phyloP scores from a whole-genome alignment of 2,797 vertebrate genomes.

The Arnoldichthys spilopterus region DNA sequence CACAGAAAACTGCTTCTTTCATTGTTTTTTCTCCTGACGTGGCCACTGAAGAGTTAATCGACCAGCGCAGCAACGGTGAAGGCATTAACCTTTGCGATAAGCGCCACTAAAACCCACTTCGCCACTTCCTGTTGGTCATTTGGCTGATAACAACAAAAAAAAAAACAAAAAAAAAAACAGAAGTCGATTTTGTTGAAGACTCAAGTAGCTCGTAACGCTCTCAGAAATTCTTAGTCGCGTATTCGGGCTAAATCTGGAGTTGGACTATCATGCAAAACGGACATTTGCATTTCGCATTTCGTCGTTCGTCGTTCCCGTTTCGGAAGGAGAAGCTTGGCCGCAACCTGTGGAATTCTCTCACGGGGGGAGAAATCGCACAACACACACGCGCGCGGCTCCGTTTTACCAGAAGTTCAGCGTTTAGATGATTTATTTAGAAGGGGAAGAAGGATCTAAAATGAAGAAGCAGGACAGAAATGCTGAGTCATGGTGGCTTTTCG shows the following conservation, averaged over 20 bases:
- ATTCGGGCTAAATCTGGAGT: background rate
- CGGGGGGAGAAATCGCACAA: background rate
- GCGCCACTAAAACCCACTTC: slow-evolving; percentile 27
- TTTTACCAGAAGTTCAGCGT: slow-evolving; percentile 26
- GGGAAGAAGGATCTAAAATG: slow-evolving; percentile 39
- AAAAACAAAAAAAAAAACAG: slow-evolving; percentile 39
- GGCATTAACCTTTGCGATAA: slow-evolving; percentile 21
- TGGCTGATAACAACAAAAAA: too few relatives aligned
- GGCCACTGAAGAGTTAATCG: too few relatives aligned
- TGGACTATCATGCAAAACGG: slow-evolving; percentile 10
- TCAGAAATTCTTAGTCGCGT: background rate
- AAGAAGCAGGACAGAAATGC: slow-evolving; percentile 28
- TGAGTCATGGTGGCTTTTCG: slow-evolving; percentile 24
- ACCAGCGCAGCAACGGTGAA: background rate
- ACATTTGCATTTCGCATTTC: slow-evolving; percentile 22
- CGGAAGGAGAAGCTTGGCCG: slow-evolving; percentile 4
- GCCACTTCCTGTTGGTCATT: slow-evolving; percentile 51
- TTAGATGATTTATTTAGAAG: slow-evolving; percentile 13
- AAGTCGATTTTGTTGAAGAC: slow-evolving; percentile 16
- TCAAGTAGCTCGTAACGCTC: background rate
- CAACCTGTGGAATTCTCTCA: slow-evolving; percentile 5
- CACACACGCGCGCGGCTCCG: too few relatives aligned
- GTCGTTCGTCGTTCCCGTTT: background rate
- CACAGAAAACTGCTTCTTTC: too few relatives aligned
- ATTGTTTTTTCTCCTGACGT: too few relatives aligned